These are phyloP conservation scores for Metacarcinus magister DNA, from an alignment of 2,888 invertebrate genomes.

Conservation along the genomic window DNA sequence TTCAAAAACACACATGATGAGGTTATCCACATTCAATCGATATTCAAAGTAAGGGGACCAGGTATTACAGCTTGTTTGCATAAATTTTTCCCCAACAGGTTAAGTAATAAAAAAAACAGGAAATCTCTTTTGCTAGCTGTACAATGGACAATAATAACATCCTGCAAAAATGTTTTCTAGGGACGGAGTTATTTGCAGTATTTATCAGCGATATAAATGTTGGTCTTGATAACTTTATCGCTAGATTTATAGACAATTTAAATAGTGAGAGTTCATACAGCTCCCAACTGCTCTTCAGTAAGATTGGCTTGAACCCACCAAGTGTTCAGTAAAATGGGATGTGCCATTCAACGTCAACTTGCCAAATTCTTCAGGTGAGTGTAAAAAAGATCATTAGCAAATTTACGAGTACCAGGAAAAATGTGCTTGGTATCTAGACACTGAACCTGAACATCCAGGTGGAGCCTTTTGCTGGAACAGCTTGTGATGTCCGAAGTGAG, in stretches of 20 bases:
- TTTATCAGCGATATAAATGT: background rate
- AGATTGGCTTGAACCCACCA: background rate
- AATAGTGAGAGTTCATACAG: background rate
- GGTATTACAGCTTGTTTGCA: background rate
- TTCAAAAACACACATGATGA: background rate
- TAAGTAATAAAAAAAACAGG: background rate
- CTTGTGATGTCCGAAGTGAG: too few relatives aligned
- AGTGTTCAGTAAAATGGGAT: conserved; percentile 11
- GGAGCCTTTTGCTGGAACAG: too few relatives aligned
- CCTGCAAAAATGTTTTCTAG: background rate
- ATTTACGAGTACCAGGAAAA: background rate
- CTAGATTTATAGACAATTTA: background rate
- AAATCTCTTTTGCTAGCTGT: background rate
- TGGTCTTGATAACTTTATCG: background rate
- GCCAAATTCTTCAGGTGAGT: background rate
- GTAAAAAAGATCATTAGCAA: background rate
- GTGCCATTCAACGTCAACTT: conserved; percentile 3
- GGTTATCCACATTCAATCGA: background rate
- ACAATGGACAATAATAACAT: too few relatives aligned
- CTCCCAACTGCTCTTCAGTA: background rate
- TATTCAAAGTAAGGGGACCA: background rate
- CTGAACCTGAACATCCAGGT: background rate
- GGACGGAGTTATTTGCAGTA: background rate
- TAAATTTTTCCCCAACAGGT: background rate
- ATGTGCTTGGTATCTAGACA: background rate